Percentiles rank a stretch among this genome's conserved stretches.
phyloP scores from a whole-genome alignment of 2,888 invertebrate genomes.

The Drosophila kokeensis region DNA sequence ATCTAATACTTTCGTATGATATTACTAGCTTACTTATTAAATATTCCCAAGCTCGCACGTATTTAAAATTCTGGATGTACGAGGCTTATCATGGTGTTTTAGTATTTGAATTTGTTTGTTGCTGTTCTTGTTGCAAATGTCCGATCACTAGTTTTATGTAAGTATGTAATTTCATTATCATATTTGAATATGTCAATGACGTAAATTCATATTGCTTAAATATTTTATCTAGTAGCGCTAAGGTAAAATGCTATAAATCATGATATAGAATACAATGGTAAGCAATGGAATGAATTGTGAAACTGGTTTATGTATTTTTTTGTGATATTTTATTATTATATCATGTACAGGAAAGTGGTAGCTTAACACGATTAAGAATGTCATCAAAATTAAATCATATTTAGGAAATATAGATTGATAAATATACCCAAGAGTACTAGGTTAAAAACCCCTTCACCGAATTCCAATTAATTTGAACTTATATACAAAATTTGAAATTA shows the following conservation, averaged over 20 bases:
- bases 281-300: slow-evolving; percentile 13
- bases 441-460: slow-evolving; percentile 41
- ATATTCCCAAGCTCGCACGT: slow-evolving; percentile 18
- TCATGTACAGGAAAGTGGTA: neutral
- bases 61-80: slow-evolving; percentile 6
- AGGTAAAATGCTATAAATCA: slow-evolving; percentile 13
- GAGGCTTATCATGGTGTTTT: slow-evolving; percentile 7
- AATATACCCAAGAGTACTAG: slow-evolving; percentile 27
- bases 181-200: neutral
- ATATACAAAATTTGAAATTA: slow-evolving; percentile 26
- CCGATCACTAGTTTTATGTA: neutral
- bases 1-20: slow-evolving; percentile 71
- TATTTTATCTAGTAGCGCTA: slow-evolving; percentile 2
- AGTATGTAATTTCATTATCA: neutral
- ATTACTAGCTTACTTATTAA: slow-evolving; percentile 34
- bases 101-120: slow-evolving; percentile 10
- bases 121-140: neutral
- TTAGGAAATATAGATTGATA: slow-evolving; percentile 16
- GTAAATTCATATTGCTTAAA: slow-evolving; percentile 6
- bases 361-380: neutral
- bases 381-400: neutral
- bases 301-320: slow-evolving; percentile 1
- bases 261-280: neutral
- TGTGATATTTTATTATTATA: neutral
- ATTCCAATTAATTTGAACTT: slow-evolving; percentile 23